Percentiles rank a stretch among this genome's conserved stretches.
Conservation (phyloP, 2,113 vertebrate genomes). For the Equus quagga region DNA sequence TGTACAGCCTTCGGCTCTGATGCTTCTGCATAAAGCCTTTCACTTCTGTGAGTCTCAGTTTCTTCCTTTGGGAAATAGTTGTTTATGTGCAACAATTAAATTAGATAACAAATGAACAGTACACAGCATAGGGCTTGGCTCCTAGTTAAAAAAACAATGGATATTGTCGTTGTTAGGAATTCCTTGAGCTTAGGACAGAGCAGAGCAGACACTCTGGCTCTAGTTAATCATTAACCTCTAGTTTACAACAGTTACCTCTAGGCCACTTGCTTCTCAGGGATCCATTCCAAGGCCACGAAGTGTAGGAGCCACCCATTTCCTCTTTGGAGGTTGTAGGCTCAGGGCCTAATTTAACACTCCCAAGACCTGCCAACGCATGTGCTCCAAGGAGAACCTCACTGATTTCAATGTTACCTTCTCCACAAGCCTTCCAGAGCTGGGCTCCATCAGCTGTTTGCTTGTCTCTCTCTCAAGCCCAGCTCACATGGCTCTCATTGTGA, state of each 20-base stretch:
- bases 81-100: background rate
- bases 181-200: background rate
- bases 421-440: background rate
- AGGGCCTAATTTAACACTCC: background rate
- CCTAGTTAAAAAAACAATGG: background rate
- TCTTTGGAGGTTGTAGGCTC: background rate
- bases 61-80: slow-evolving; percentile 11
- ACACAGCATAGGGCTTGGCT: background rate
- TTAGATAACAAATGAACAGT: slow-evolving; percentile 10
- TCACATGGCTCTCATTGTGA: background rate
- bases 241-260: background rate
- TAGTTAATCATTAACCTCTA: background rate
- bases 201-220: background rate
- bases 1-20: background rate
- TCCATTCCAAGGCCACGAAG: background rate
- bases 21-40: background rate
- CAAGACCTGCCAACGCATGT: background rate
- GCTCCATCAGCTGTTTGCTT: background rate
- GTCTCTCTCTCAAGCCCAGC: background rate
- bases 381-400: background rate
- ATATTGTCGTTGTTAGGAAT: background rate
- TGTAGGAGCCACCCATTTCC: background rate
- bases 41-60: background rate
- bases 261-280: background rate
- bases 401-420: background rate